Evolutionary conservation across 2,888 invertebrate genomes (phyloP), one percentile per base, ranked within the genome.

Genomic region (Drosophila bunnanda): DNA sequence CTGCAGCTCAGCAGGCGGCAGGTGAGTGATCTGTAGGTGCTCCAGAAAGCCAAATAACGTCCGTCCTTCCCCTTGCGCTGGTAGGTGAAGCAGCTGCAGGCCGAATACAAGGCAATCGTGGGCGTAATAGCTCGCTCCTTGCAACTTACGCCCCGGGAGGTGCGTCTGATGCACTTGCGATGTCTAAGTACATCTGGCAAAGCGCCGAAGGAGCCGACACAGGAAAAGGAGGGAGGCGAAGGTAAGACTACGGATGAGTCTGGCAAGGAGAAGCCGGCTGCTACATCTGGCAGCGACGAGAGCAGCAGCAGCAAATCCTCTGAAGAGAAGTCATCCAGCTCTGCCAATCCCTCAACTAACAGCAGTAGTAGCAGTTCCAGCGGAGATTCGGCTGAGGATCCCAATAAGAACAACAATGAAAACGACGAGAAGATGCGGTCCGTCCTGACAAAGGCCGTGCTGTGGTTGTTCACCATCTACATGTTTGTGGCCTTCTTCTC

Each of bases 391-490:
- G n/a, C 58, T 22, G 77, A 75, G 0, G 79, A 81, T n/a, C 52
- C 84, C 15, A 92, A 90, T 73, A 92, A 93, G 77, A 93, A 94
- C 72, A 93, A 93, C 72, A 94, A 95, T 55, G 95, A 96, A 60
- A 94, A 95, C 67, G 94, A 95, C 64, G 95, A 95, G 59, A 96
- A 96, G 90, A 91, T 96, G 75, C 94, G 95, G 0, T 95, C 96
- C 0, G 91, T 96, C 4, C 76, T 96, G 30, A 94, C 96, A 28
- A 97, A 97, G 90, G 96, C 95, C 0, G 94, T 95, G n/a, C 93
- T 97, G 55, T 97, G 96, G 96, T 94, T 96, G 94, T 92, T 96
- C 32, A 95, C 95, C 4, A 95, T 96, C 17, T 96, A 95, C 87
- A 94, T 96, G 93, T 93, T 96, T 36, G 94, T 96, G 30, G 94